phyloP scores from a whole-genome alignment of 2,888 invertebrate genomes.

The Homarus gammarus region DNA sequence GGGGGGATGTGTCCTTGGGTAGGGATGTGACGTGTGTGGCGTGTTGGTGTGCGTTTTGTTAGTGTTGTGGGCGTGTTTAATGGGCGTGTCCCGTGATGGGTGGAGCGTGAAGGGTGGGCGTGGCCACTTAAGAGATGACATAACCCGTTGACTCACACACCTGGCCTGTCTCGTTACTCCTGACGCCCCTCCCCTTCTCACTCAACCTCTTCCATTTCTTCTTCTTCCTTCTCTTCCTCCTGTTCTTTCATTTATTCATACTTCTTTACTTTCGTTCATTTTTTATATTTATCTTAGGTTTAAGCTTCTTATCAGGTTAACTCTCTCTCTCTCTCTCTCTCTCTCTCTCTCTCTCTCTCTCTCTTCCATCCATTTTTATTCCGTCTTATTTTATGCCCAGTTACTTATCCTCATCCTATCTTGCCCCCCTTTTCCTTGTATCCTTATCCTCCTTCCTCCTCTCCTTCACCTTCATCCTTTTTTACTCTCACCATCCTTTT shows the following conservation, averaged over 20 bases:
- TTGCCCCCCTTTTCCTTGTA: too few species aligned
- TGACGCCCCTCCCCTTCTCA: not conserved
- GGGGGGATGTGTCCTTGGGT: slow-evolving; percentile 10
- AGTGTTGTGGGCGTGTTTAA: slow-evolving; percentile 48
- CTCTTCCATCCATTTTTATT: not conserved
- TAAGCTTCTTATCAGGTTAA: not conserved
- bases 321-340: not conserved
- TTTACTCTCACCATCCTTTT: not conserved
- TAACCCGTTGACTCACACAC: slow-evolving; percentile 55
- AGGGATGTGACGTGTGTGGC: slow-evolving; percentile 31
- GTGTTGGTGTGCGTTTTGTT: slow-evolving; percentile 48
- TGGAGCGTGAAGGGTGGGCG: slow-evolving; percentile 56
- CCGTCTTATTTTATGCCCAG: too few species aligned
- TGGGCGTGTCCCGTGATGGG: slow-evolving; percentile 60
- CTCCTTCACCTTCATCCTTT: too few species aligned
- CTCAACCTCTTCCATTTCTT: not conserved
- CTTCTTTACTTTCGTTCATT: not conserved
- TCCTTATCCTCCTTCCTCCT: too few species aligned
- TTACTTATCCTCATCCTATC: too few species aligned
- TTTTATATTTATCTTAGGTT: not conserved
- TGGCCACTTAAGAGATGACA: slow-evolving; percentile 48
- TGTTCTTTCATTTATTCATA: not conserved
- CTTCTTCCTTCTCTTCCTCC: not conserved
- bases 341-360: not conserved
- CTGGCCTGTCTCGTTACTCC: slow-evolving; percentile 44